These are phyloP conservation scores for Saccostrea cuccullata DNA, from an alignment of 1,140 invertebrate genomes.

Conservation along the genomic window DNA sequence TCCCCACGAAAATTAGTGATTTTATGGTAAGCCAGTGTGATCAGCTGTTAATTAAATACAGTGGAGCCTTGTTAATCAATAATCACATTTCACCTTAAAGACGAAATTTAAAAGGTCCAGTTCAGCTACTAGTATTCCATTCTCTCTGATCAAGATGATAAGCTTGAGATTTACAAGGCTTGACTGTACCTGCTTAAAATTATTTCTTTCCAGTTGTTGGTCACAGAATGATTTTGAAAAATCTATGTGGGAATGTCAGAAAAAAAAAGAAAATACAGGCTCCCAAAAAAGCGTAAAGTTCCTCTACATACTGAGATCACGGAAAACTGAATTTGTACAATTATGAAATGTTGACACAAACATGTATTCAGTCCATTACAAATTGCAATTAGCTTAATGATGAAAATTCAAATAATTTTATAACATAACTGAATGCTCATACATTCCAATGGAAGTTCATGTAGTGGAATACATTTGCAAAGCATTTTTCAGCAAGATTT, in stretches of 20 bases:
- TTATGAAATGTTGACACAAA: conserved; percentile 12
- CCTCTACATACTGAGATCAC: conserved; percentile 17
- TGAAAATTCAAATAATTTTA: neutral
- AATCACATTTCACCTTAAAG: too few relatives aligned
- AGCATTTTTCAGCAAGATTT: too few relatives aligned
- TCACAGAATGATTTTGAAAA: neutral
- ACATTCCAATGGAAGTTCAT: too few relatives aligned
- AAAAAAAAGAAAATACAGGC: neutral
- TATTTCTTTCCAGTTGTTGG: neutral
- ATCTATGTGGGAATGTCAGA: neutral
- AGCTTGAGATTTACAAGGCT: too few relatives aligned
- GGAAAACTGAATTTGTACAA: neutral
- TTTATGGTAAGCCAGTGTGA: too few relatives aligned
- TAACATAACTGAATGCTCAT: neutral
- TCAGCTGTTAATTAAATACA: too few relatives aligned
- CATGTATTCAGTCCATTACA: conserved; percentile 30
- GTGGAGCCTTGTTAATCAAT: too few relatives aligned
- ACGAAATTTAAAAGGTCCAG: too few relatives aligned
- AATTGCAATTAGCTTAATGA: conserved; percentile 33
- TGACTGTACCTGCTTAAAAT: neutral
- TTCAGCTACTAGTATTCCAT: too few relatives aligned
- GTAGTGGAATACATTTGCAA: too few relatives aligned
- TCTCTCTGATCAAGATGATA: too few relatives aligned
- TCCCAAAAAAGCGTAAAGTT: neutral
- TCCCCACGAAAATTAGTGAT: too few relatives aligned